Base-by-base conservation (phyloP, 2,888 invertebrate genomes). In the Orthonychiurus folsomi region DNA sequence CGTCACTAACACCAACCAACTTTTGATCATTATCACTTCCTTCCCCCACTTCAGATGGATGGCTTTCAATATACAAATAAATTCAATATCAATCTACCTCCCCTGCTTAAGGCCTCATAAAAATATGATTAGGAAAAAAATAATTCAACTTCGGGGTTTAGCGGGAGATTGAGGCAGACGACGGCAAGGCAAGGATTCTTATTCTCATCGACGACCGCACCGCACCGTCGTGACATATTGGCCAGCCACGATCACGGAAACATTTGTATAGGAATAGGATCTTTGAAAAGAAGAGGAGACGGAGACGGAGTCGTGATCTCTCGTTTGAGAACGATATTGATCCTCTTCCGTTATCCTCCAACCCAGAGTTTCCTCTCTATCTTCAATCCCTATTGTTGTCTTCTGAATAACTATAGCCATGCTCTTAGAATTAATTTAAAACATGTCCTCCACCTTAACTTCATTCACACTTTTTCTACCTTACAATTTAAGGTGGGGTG, bases 181-280 rank as follows among this genome's bases (percentile, higher is more conserved):
- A n/a, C n/a, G n/a, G n/a, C n/a, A n/a, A n/a, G n/a, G n/a, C n/a
- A n/a, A n/a, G n/a, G n/a, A n/a, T n/a, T n/a, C 37, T 37, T 37
- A 37, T 37, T 37, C 37, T 37, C 5, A 37, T 37, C 59, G 61
- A 59, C 59, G 62, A 56, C 60, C 53, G 65, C n/a, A n/a, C n/a
- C n/a, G n/a, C n/a, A n/a, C n/a, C n/a, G 61, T 69, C 68, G 68
- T 69, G 68, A 66, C 66, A 69, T 69, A 69, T 69, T 66, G 66
- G 63, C 60, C 63, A 61, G 62, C 64, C 65, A 69, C 65, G 66
- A 66, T 69, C 66, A 66, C 65, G 68, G 64, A 66, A 64, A 64
- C 61, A 60, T 50, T 37, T 37, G 37, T 37, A 37, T 37, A 37
- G 37, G 37, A 15, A 9, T 9, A n/a, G n/a, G n/a, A n/a, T n/a